Base-by-base conservation (phyloP, 2,888 invertebrate species). In the Scrobipalpa atriplicella region DNA sequence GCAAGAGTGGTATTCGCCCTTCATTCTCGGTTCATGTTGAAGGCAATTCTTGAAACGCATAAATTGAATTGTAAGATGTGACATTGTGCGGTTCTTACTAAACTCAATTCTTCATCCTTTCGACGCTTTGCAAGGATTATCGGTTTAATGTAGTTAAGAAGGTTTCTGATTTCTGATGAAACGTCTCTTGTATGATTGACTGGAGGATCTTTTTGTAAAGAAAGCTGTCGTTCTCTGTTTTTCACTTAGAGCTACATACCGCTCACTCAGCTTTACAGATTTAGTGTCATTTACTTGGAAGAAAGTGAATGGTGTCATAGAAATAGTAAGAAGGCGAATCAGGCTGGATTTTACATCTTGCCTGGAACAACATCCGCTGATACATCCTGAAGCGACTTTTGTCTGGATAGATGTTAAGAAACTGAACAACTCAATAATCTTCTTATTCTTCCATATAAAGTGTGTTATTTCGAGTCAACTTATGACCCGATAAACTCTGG, bases 71-170 rank as follows among this genome's bases (percentile, higher is more conserved):
- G 58, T 38, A 65, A 67, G 72, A 72, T 72, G 76, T 76, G 69
- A 80, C 82, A 85, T 83, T 86, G 80, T 79, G 79, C 75, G 76
- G 75, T 87, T 88, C 84, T 80, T 73, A 80, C 80, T 84, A 84
- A 86, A 84, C 81, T 81, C 84, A 85, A 86, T 84, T 80, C 79
- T 75, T 80, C 78, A 78, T 81, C 74, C 81, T 81, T 80, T 82
- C 80, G 74, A 79, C 78, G 80, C 81, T 83, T 82, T 68, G 69
- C 64, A 72, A 75, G 78, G 87, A 89, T 90, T 86, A 85, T 74
- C 72, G 69, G 75, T 76, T 79, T 76, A 75, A 76, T 72, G 71
- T 73, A 66, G 70, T 72, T 69, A 70, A 70, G 47, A 69, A 70
- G 16, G 47, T 21, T 62, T 62, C 47, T 21, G n/a, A 19, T 62